Percentiles rank a stretch among this genome's conserved stretches.
Evolutionary conservation across 2,797 vertebrate species (phyloP).

Genomic region (Sorex maritimensis): DNA sequence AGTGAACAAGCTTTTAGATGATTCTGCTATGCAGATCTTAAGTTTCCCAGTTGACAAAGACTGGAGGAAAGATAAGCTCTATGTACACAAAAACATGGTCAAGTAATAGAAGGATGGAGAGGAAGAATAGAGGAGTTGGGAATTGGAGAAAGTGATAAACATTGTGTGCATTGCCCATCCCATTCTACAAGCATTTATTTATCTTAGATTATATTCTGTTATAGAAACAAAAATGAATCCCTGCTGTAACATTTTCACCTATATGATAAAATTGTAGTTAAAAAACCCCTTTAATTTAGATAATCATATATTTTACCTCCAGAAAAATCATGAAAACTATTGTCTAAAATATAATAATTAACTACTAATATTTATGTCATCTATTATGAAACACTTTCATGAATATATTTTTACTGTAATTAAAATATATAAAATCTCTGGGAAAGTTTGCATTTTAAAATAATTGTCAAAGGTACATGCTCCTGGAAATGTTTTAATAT

Average conservation of each 20-base stretch:
- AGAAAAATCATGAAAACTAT: background rate
- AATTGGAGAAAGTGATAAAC: background rate
- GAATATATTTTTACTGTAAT: conserved; percentile 15
- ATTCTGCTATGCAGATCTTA: background rate
- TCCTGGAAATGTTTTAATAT: conserved; percentile 9
- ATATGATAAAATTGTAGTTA: conserved; percentile 8
- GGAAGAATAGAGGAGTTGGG: background rate
- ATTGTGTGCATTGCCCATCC: background rate
- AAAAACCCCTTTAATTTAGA: background rate
- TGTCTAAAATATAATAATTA: background rate
- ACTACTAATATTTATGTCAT: background rate
- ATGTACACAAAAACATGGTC: background rate
- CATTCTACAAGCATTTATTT: background rate
- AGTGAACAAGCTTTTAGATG: background rate
- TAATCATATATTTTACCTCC: background rate
- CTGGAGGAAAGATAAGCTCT: background rate
- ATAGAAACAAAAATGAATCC: background rate
- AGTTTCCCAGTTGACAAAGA: background rate
- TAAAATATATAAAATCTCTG: background rate
- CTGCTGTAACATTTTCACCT: background rate
- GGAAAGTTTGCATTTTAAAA: no score
- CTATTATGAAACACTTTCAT: background rate
- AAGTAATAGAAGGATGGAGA: background rate
- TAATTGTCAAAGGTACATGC: background rate
- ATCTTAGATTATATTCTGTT: background rate